Conservation (phyloP, 2,113 vertebrate species). For the Menura novaehollandiae region DNA sequence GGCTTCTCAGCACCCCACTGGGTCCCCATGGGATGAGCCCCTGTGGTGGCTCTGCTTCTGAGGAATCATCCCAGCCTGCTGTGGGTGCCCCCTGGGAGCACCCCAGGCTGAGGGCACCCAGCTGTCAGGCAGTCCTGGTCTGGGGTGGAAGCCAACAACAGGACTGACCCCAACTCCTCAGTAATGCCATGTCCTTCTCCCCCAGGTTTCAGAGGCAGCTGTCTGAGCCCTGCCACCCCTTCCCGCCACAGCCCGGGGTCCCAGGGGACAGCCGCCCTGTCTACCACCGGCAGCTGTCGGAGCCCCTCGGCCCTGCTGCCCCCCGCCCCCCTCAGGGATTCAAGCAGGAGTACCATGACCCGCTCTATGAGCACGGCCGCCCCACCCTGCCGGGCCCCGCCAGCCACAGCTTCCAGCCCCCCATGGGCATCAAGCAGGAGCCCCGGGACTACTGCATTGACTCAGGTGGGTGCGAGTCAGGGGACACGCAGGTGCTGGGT, state of each 20-base stretch:
- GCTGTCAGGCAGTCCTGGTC: rapidly evolving
- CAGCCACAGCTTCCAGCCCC: constrained; percentile 79
- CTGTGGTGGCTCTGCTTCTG: background rate
- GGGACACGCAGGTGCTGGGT: rapidly evolving
- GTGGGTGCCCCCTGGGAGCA: background rate
- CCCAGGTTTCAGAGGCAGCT: constrained; percentile 92
- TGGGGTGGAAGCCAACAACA: rapidly evolving
- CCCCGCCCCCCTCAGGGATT: constrained; percentile 84
- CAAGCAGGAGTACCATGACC: constrained; percentile 92
- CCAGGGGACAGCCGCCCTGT: constrained; percentile 81
- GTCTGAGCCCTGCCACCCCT: constrained; percentile 88
- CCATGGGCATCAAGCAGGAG: constrained; percentile 94
- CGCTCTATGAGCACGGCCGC: constrained; percentile 87
- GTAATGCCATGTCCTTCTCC: rapidly evolving
- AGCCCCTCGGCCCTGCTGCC: constrained; percentile 81
- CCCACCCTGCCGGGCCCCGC: constrained; percentile 73
- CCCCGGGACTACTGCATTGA: constrained; percentile 94
- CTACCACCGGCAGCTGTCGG: constrained; percentile 93
- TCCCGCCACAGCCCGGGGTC: constrained; percentile 76
- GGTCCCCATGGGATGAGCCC: rapidly evolving
- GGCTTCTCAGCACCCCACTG: background rate
- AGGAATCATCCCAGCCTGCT: background rate
- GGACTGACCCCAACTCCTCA: rapidly evolving
- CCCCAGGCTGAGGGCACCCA: background rate
- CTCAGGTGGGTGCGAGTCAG: constrained; percentile 79